A percentile compares a stretch with the other conserved stretches of the same genome.
These are phyloP conservation scores for Heliconius nattereri DNA, from an alignment of 1,140 invertebrate species.

Conservation along the genomic window DNA sequence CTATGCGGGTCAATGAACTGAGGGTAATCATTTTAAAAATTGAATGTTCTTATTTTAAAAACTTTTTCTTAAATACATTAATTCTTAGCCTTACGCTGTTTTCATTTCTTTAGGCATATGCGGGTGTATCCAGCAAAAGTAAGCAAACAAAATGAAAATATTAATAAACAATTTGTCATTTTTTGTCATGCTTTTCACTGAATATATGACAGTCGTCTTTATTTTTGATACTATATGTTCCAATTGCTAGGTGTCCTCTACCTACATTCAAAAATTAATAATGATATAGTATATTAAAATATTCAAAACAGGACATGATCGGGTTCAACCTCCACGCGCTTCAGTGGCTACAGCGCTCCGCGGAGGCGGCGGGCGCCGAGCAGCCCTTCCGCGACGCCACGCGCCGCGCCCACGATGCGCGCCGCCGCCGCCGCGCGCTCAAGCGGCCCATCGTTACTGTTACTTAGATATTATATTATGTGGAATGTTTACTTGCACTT, in stretches of 20 bases:
- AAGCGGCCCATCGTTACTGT: slow-evolving; percentile 83
- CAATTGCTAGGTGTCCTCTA: too few relatives aligned
- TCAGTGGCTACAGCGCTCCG: slow-evolving; percentile 86
- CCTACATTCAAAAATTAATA: too few relatives aligned
- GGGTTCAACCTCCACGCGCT: slow-evolving; percentile 95
- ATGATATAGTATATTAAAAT: too few relatives aligned
- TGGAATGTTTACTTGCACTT: background rate
- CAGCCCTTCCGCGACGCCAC: slow-evolving; percentile 92
- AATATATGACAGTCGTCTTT: too few relatives aligned
- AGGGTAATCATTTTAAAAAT: slow-evolving; percentile 76
- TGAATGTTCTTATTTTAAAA: background rate
- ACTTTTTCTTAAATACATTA: too few relatives aligned
- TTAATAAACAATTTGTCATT: too few relatives aligned
- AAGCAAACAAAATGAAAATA: too few relatives aligned
- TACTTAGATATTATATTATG: slow-evolving; percentile 46
- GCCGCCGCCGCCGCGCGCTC: slow-evolving; percentile 85
- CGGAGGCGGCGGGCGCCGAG: slow-evolving; percentile 91
- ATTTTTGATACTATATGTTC: too few relatives aligned
- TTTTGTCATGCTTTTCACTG: too few relatives aligned
- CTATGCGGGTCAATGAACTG: slow-evolving; percentile 82
- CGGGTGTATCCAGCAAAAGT: too few relatives aligned
- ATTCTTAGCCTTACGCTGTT: too few relatives aligned
- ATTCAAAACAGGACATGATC: slow-evolving; percentile 85
- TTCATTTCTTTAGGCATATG: too few relatives aligned
- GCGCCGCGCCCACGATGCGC: slow-evolving; percentile 85